phyloP scores from a whole-genome alignment of 1,140 invertebrate genomes.

The Pseudomyrmex pallidus region DNA sequence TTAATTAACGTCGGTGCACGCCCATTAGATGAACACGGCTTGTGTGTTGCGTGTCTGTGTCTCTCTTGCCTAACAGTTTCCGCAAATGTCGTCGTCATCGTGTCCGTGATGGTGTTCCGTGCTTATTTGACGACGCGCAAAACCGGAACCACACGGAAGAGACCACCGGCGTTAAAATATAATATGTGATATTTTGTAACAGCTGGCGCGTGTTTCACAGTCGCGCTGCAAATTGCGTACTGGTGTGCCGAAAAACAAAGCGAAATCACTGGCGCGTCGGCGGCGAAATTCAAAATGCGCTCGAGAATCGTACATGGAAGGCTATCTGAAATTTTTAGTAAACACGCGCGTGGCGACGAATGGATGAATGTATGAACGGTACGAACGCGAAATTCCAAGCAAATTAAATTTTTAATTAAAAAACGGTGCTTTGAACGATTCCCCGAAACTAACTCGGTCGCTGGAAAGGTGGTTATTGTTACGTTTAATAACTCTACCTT shows the following conservation, averaged over 20 bases:
- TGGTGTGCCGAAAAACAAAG: background rate
- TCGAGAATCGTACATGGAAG: background rate
- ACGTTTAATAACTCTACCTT: background rate
- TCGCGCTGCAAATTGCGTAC: background rate
- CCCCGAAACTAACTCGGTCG: background rate
- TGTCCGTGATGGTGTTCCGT: too few relatives aligned
- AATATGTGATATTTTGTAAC: conserved; percentile 12
- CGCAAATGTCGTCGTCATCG: background rate
- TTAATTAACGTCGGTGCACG: conserved; percentile 18
- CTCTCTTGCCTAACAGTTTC: conserved; percentile 6
- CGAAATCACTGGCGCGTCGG: too few relatives aligned
- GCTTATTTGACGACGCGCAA: background rate
- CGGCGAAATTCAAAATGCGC: background rate
- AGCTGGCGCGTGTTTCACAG: background rate
- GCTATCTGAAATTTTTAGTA: background rate
- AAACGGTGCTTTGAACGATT: background rate
- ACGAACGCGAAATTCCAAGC: background rate
- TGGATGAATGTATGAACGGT: background rate
- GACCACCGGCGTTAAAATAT: background rate
- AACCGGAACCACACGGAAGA: background rate
- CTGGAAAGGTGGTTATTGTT: background rate
- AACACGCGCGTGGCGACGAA: background rate
- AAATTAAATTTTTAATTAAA: background rate
- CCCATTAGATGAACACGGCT: too few relatives aligned
- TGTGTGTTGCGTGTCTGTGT: background rate